phyloP scores from a whole-genome alignment of 2,797 vertebrate genomes.

The Arrhamphus sclerolepis region DNA sequence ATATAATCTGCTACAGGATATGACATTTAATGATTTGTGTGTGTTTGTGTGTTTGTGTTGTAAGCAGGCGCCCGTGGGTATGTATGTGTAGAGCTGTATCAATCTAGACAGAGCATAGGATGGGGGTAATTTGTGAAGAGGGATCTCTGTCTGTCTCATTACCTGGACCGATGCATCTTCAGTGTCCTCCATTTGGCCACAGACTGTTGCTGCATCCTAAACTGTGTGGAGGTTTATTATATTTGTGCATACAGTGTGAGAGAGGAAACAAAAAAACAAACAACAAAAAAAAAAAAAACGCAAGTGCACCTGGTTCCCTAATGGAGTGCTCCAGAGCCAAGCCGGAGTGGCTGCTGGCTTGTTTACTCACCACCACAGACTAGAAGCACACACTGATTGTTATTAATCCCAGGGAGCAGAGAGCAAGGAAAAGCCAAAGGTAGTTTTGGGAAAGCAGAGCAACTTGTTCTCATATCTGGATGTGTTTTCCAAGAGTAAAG shows the following conservation, averaged over 20 bases:
- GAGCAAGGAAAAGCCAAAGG: conserved; percentile 17
- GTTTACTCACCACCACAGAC: conserved; percentile 57
- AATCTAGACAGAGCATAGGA: conserved; percentile 60
- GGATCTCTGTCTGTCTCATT: conserved; percentile 74
- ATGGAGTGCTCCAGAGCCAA: conserved; percentile 68
- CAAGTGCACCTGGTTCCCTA: conserved; percentile 68
- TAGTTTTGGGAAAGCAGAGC: conserved; percentile 34
- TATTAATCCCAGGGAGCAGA: conserved; percentile 53
- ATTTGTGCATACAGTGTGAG: conserved; percentile 79
- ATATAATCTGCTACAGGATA: conserved; percentile 64
- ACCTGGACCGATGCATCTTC: conserved; percentile 74
- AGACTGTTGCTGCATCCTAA: conserved; percentile 60
- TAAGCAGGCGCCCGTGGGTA: conserved; percentile 19
- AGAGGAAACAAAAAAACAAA: conserved; percentile 24
- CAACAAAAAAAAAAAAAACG: conserved; percentile 15
- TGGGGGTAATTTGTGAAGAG: conserved; percentile 66
- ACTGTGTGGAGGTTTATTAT: conserved; percentile 72
- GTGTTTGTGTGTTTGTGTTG: conserved; percentile 35
- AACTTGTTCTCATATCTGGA: conserved; percentile 45
- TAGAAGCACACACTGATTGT: conserved; percentile 39
- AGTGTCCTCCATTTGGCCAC: conserved; percentile 70
- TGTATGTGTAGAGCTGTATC: conserved; percentile 27
- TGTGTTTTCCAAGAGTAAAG: conserved; percentile 44
- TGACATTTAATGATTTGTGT: conserved; percentile 56
- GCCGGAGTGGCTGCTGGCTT: conserved; percentile 57